phyloP scores from a whole-genome alignment of 2,797 vertebrate species.

The Synaphobranchus kaupii region DNA sequence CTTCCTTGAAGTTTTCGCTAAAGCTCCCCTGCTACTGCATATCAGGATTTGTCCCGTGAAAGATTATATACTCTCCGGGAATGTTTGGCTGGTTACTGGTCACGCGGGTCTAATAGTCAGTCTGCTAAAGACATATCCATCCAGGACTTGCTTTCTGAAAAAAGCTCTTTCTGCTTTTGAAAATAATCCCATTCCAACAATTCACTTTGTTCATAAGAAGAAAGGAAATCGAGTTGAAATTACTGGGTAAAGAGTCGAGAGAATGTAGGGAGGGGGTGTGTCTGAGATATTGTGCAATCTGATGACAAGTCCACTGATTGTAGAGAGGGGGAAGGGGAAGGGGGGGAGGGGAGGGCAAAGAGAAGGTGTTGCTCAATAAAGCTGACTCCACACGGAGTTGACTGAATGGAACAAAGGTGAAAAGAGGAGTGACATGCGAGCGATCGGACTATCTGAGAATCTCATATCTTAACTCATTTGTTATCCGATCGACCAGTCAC shows the following conservation, averaged over 20 bases:
- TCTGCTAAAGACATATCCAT: neutral
- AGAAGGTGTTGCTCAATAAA: constrained; percentile 57
- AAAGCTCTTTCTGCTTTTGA: neutral
- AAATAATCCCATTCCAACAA: neutral
- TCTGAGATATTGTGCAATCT: neutral
- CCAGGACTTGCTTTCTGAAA: neutral
- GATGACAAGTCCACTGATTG: neutral
- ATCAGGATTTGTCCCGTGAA: neutral
- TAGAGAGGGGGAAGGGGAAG: neutral
- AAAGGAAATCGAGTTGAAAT: neutral
- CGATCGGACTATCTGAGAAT: constrained; percentile 29
- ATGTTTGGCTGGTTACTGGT: neutral
- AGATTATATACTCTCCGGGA: neutral
- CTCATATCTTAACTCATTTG: neutral
- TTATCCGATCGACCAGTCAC: neutral
- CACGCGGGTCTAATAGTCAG: neutral
- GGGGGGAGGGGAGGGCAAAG: constrained; percentile 35
- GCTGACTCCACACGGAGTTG: constrained; percentile 29
- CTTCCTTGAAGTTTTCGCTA: neutral
- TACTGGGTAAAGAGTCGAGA: neutral
- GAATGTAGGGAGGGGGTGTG: neutral
- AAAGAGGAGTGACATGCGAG: constrained; percentile 44
- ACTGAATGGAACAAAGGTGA: constrained; percentile 69
- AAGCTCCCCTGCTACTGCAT: neutral
- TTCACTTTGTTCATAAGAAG: neutral